Base-by-base conservation (phyloP, 30 jellyfish, hydroid and myxozoan species). In the Hydractinia symbiolongicarpus region DNA sequence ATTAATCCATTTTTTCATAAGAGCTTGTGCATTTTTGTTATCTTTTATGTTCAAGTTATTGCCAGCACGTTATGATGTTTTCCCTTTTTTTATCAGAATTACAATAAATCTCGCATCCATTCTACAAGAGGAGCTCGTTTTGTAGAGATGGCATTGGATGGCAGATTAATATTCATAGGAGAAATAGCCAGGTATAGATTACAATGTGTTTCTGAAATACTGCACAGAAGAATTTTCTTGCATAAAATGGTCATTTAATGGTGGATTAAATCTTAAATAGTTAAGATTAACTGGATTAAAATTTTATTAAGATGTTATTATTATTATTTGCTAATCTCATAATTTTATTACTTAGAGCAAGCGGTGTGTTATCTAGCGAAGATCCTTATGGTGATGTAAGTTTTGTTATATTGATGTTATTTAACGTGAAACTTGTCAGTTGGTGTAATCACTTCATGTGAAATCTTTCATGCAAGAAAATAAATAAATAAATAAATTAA, bases 321-420 rank as follows among this genome's bases (percentile, higher is more conserved):
- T 30, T 30, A 30, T 30, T 2, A 30, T 1, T 30, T 30, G 44
- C 44, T 30, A 30, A 30, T 30, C 2, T 30, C 44, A 30, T 30
- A n/a, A 6, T 64, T 13, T 57, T 20, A 16, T 4, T 67, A 5
- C 55, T 55, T 88, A 93, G 98, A 79, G 98, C 98, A 52, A 93
- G 98, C 71, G 98, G 98, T 50, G 90, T 87, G 14, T 79, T 93
- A 17, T 93, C 98, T 21, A 82, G 82, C 19, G 94, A 82, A 55
- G 98, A 93, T 72, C 98, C 98, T 5, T 93, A 86, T 79, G 98
- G 98, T 1, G 98, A 93, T 79, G 95, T 93, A 55, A 81, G 97
- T 70, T 5, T 67, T 7, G 4, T 17, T 53, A 49, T 7, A 5
- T 30, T 15, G 44, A 2, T 30, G 2, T 30, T 30, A 30, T 0